Evolutionary conservation across 2,797 vertebrate species (phyloP).

Genomic region (Anas georgica): DNA sequence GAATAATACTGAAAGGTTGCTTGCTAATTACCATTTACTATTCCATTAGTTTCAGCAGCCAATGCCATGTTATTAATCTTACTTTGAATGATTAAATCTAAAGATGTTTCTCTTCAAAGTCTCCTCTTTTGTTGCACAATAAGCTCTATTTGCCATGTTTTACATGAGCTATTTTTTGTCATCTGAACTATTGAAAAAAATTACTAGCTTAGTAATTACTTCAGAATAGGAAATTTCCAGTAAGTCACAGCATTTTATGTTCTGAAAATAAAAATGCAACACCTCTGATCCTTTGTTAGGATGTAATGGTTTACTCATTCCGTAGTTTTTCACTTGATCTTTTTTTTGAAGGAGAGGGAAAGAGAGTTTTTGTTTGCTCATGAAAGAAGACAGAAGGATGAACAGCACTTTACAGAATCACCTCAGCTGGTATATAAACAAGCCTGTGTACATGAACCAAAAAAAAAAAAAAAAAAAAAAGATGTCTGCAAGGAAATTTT

Average conservation of each 20-base stretch:
- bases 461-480: background rate
- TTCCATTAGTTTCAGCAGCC: background rate
- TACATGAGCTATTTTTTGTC: slow-evolving; percentile 24
- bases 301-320: background rate
- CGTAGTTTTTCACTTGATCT: background rate
- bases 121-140: background rate
- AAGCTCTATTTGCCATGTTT: background rate
- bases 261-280: slow-evolving; percentile 20
- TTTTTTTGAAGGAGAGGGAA: background rate
- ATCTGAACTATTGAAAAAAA: slow-evolving; percentile 28
- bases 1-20: background rate
- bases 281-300: background rate
- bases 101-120: background rate
- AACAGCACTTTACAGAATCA: background rate
- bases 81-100: slow-evolving; percentile 12
- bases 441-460: background rate
- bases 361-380: background rate
- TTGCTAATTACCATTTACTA: slow-evolving; percentile 6
- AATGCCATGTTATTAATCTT: slow-evolving; percentile 15
- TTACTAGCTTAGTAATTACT: slow-evolving; percentile 11
- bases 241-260: slow-evolving; percentile 18
- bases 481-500: background rate
- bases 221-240: slow-evolving; percentile 18
- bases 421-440: background rate
- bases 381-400: background rate